These are phyloP conservation scores for Tipula vernalis DNA, from an alignment of 2,888 invertebrate genomes.

Conservation along the genomic window DNA sequence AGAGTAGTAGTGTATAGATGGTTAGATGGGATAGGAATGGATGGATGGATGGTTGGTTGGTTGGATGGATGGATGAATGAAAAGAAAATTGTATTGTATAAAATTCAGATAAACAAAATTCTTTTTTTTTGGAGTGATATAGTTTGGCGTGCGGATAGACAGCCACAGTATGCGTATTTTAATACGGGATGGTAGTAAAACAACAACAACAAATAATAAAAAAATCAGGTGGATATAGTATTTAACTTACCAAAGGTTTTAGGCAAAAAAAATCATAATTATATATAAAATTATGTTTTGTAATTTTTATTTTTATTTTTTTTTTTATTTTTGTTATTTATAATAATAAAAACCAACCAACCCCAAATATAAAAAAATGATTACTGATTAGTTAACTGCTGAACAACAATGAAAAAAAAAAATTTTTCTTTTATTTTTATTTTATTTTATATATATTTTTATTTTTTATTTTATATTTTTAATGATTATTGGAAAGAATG, in stretches of 20 bases:
- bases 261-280: not conserved
- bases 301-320: not conserved
- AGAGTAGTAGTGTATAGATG: not conserved
- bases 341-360: constrained; percentile 8
- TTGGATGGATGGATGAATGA: constrained; percentile 7
- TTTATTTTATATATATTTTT: not conserved
- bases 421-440: constrained; percentile 5
- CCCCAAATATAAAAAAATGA: constrained; percentile 10
- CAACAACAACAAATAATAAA: not conserved
- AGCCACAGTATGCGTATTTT: not conserved
- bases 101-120: not conserved
- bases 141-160: not conserved
- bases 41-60: not conserved
- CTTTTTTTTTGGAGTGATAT: not conserved
- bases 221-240: constrained; percentile 5
- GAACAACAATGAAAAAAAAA: constrained; percentile 8
- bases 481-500: constrained; percentile 9
- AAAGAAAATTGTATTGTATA: not conserved
- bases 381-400: constrained; percentile 10
- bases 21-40: constrained; percentile 6
- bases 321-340: too few species aligned
- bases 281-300: not conserved
- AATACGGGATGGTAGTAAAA: not conserved
- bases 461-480: constrained; percentile 9
- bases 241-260: constrained; percentile 7